Conservation (phyloP, 2,113 vertebrate genomes). For the Phaetusa simplex region DNA sequence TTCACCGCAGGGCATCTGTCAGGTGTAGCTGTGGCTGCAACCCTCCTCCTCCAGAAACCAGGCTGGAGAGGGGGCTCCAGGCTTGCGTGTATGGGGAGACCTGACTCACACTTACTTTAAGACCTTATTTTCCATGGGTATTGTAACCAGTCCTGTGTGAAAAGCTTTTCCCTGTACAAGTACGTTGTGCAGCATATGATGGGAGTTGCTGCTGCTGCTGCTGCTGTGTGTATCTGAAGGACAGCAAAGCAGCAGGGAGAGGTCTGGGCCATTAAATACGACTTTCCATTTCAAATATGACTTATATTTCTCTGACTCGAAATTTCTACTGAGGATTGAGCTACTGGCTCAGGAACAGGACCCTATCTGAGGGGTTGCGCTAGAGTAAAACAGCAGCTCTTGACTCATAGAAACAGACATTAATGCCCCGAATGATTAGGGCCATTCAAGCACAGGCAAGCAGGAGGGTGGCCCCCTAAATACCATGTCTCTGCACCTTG, state of each 20-base stretch:
- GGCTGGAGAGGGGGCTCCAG: background rate
- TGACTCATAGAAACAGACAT: background rate
- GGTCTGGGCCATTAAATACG: background rate
- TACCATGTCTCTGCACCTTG: background rate
- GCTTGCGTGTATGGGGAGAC: background rate
- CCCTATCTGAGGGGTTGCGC: background rate
- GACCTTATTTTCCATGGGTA: background rate
- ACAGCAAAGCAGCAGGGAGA: background rate
- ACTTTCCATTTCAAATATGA: background rate
- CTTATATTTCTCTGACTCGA: background rate
- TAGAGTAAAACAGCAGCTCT: background rate
- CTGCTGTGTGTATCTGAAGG: background rate
- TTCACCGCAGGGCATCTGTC: background rate
- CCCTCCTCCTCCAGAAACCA: background rate
- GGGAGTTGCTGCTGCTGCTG: background rate
- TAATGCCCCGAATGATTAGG: accelerated
- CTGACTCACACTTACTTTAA: background rate
- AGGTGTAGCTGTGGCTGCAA: background rate
- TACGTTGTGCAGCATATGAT: background rate
- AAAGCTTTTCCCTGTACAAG: background rate
- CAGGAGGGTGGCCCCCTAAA: background rate
- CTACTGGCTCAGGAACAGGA: background rate
- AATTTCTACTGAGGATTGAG: background rate
- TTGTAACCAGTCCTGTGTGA: background rate
- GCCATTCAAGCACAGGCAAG: background rate